Percentiles rank a stretch among this genome's conserved stretches.
phyloP scores from a whole-genome alignment of 2,888 invertebrate genomes.

The Labia minor region DNA sequence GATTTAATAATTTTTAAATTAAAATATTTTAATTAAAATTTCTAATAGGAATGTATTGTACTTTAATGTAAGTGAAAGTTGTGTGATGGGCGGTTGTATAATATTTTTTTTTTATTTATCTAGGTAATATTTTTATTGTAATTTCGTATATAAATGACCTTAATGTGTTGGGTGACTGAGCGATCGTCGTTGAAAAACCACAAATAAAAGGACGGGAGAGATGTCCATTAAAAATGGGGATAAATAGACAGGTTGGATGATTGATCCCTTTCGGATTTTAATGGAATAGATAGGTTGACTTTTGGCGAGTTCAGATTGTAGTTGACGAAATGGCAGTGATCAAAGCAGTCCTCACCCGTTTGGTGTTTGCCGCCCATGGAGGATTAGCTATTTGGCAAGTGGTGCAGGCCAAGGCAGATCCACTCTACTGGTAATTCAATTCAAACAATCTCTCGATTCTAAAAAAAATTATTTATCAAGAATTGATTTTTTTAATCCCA shows the following conservation, averaged over 20 bases:
- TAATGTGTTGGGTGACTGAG: not conserved
- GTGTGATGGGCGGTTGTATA: no score
- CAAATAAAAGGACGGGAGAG: not conserved
- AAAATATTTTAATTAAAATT: no score
- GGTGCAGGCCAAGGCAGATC: slow-evolving; percentile 61
- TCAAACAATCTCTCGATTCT: no score
- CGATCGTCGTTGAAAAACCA: not conserved
- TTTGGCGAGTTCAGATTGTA: not conserved
- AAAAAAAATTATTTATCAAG: no score
- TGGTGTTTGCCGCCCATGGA: slow-evolving; percentile 76
- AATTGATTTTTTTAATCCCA: no score
- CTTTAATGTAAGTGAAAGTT: no score
- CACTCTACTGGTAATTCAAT: slow-evolving; percentile 58
- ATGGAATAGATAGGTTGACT: not conserved
- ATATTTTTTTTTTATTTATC: no score
- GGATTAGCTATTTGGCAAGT: slow-evolving; percentile 86
- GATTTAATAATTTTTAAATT: no score
- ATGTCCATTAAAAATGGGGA: not conserved
- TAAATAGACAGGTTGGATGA: not conserved
- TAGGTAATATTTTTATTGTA: no score
- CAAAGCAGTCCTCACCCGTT: slow-evolving; percentile 68
- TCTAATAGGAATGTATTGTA: no score
- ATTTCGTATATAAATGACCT: no score
- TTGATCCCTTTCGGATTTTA: not conserved
- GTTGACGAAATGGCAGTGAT: slow-evolving; percentile 50